A percentile compares a stretch with the other conserved stretches of the same genome.
Conservation (phyloP, 2,888 invertebrate genomes). For the Leptinotarsa tumamoca region DNA sequence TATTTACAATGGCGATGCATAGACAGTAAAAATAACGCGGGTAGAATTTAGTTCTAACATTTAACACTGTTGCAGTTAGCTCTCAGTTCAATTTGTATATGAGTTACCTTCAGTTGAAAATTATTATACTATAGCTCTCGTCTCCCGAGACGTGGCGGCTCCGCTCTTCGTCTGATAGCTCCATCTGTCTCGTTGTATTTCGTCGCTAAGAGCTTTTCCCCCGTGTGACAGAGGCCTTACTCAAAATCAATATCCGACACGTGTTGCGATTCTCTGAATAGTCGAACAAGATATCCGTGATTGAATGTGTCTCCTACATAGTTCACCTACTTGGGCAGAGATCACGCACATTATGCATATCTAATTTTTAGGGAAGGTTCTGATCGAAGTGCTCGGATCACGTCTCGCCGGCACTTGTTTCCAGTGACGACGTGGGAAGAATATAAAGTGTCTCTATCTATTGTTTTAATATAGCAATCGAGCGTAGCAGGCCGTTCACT, state of each 20-base stretch:
- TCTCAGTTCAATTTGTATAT: too few species aligned
- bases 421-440: background rate
- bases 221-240: too few species aligned
- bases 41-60: too few species aligned
- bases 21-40: too few species aligned
- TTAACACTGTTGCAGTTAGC: too few species aligned
- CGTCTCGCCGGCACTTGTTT: background rate
- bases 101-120: too few species aligned
- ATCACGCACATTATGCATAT: slow-evolving; percentile 10
- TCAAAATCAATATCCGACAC: background rate
- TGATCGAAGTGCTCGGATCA: background rate
- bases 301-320: slow-evolving; percentile 16
- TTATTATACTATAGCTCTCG: too few species aligned
- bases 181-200: too few species aligned
- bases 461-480: background rate
- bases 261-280: background rate
- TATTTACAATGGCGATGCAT: too few species aligned
- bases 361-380: slow-evolving; percentile 11
- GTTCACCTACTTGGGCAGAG: slow-evolving; percentile 4
- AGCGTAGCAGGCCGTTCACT: slow-evolving; percentile 4
- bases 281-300: slow-evolving; percentile 7
- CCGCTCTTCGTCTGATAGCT: too few species aligned
- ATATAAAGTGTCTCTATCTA: slow-evolving; percentile 1
- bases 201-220: too few species aligned
- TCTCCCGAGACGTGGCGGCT: too few species aligned